Evolutionary conservation across 23 tunicate genomes (phyloP).

Genomic region (Diplosoma virens): DNA sequence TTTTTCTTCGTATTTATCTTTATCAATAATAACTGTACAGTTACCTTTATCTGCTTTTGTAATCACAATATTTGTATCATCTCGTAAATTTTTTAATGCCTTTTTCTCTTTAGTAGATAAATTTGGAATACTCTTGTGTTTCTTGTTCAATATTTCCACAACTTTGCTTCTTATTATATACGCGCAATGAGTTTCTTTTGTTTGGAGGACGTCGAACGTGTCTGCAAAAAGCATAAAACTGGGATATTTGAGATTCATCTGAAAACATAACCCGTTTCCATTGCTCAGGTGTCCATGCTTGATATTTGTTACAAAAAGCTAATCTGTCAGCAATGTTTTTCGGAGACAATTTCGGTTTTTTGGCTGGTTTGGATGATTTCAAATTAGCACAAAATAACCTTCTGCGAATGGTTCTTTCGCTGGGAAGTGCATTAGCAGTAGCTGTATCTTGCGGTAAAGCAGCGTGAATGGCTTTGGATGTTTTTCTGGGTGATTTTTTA

Average conservation of each 20-base stretch:
- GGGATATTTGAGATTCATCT: neutral
- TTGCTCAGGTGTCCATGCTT: slow-evolving; percentile 14
- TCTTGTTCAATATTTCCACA: too few species aligned
- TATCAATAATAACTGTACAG: too few species aligned
- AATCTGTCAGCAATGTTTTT: slow-evolving; percentile 3
- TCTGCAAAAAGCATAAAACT: slow-evolving; percentile 6
- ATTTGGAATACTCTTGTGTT: too few species aligned
- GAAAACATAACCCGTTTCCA: slow-evolving; percentile 24
- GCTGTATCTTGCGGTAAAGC: slow-evolving; percentile 2
- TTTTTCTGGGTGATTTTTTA: neutral
- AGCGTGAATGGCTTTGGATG: neutral
- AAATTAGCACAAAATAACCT: neutral
- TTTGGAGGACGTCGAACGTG: neutral
- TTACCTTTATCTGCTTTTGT: too few species aligned
- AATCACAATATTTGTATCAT: too few species aligned
- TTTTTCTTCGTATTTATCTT: too few species aligned
- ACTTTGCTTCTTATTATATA: too few species aligned
- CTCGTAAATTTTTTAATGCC: too few species aligned
- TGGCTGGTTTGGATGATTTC: neutral
- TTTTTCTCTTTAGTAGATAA: too few species aligned
- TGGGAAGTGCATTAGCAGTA: neutral
- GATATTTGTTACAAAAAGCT: slow-evolving; percentile 1
- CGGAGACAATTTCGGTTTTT: too few species aligned
- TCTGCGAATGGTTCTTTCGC: neutral
- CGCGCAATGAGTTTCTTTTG: neutral